Conservation (phyloP, 2,888 invertebrate species). For the Morpho helenor region DNA sequence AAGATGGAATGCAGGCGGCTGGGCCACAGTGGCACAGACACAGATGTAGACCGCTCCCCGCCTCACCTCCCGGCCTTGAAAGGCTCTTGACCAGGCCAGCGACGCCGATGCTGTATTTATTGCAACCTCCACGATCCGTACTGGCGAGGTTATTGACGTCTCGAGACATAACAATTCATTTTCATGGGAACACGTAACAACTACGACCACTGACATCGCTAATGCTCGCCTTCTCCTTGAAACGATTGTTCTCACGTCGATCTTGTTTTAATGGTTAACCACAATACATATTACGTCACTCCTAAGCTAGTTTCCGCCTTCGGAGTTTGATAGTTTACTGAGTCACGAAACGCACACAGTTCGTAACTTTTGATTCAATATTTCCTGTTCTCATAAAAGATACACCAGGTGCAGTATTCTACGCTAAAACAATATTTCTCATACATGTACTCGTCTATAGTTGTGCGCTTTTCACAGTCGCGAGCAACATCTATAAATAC, state of each 20-base stretch:
- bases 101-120: slow-evolving; percentile 74
- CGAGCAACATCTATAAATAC: slow-evolving; percentile 62
- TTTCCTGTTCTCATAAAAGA: slow-evolving; percentile 2
- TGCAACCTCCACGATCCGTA: slow-evolving; percentile 77
- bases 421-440: slow-evolving; percentile 11
- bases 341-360: slow-evolving; percentile 63
- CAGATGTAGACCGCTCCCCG: slow-evolving; percentile 73
- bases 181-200: slow-evolving; percentile 55
- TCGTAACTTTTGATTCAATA: not conserved
- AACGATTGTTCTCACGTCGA: slow-evolving; percentile 71
- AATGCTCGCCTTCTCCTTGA: slow-evolving; percentile 65
- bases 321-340: slow-evolving; percentile 70
- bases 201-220: slow-evolving; percentile 39
- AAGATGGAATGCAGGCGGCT: slow-evolving; percentile 61
- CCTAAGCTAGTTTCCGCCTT: slow-evolving; percentile 73
- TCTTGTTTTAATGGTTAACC: slow-evolving; percentile 69
- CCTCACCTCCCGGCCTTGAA: slow-evolving; percentile 77
- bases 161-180: slow-evolving; percentile 53
- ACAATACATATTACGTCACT: slow-evolving; percentile 77
- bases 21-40: slow-evolving; percentile 56
- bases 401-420: slow-evolving; percentile 13
- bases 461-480: slow-evolving; percentile 43
- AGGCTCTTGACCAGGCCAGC: slow-evolving; percentile 78
- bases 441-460: slow-evolving; percentile 7
- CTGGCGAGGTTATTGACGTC: slow-evolving; percentile 76